These are phyloP conservation scores for Tapera naevia DNA, from an alignment of 2,797 vertebrate species.

Conservation along the genomic window DNA sequence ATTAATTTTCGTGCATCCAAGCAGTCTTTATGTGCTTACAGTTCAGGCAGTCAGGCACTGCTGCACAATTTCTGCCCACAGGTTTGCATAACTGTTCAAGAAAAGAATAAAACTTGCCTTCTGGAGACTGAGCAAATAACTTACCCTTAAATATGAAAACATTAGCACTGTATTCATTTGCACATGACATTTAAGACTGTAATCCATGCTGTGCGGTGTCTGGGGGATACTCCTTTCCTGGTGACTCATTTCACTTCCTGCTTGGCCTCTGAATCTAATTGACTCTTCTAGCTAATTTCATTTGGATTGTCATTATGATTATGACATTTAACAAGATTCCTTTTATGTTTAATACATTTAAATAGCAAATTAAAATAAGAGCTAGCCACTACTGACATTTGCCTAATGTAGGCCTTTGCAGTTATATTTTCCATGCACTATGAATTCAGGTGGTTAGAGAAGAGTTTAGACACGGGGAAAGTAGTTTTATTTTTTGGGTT, in stretches of 20 bases:
- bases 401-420: not conserved
- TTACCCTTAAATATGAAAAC: not conserved
- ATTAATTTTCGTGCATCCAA: not conserved
- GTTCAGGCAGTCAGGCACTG: not conserved
- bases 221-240: conserved; percentile 13
- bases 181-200: conserved; percentile 54
- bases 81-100: not conserved
- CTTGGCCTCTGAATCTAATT: conserved; percentile 62
- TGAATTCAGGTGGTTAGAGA: not conserved
- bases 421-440: not conserved
- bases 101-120: not conserved
- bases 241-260: conserved; percentile 46
- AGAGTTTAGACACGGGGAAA: not conserved
- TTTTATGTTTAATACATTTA: conserved; percentile 57
- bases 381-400: conserved; percentile 4
- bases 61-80: not conserved
- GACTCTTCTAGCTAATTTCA: conserved; percentile 54
- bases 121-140: not conserved
- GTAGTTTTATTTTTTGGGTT: not conserved
- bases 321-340: conserved; percentile 57
- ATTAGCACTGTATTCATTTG: conserved; percentile 36
- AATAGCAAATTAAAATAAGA: conserved; percentile 51
- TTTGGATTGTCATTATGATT: conserved; percentile 59
- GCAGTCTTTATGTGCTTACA: not conserved
- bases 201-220: not conserved